These are phyloP conservation scores for Leptopilina boulardi DNA, from an alignment of 1,140 invertebrate genomes.

Conservation along the genomic window DNA sequence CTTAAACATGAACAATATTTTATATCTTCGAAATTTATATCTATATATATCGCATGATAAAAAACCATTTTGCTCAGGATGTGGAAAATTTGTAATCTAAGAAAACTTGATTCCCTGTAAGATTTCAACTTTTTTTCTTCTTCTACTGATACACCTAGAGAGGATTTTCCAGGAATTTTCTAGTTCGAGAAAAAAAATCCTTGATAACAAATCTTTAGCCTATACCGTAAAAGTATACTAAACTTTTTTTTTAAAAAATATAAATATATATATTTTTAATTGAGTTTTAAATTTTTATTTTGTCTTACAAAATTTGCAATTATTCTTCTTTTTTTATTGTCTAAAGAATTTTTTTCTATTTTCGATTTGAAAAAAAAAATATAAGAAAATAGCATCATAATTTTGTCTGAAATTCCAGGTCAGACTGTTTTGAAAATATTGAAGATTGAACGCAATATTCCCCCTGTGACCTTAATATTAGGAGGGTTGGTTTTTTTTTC, in stretches of 20 bases:
- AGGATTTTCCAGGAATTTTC: neutral
- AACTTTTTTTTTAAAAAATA: too few species aligned
- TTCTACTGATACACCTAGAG: neutral
- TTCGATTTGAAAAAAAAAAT: too few species aligned
- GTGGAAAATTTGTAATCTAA: constrained; percentile 29
- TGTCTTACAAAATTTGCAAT: too few species aligned
- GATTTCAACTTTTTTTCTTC: constrained; percentile 4
- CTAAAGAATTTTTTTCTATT: too few species aligned
- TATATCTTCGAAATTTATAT: neutral
- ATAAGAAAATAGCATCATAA: neutral
- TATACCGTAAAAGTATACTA: too few species aligned
- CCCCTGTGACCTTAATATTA: constrained; percentile 6
- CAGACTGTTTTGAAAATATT: constrained; percentile 16
- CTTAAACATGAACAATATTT: neutral
- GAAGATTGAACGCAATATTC: neutral
- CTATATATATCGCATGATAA: neutral
- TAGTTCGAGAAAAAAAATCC: neutral
- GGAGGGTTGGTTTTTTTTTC: neutral
- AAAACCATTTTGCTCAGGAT: neutral
- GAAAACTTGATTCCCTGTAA: constrained; percentile 21
- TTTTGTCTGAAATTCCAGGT: neutral
- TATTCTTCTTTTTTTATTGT: too few species aligned
- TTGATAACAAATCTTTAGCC: neutral
- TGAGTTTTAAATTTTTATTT: too few species aligned
- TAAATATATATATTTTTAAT: too few species aligned